phyloP scores from a whole-genome alignment of 2,888 invertebrate genomes.

The Cryptus armator region DNA sequence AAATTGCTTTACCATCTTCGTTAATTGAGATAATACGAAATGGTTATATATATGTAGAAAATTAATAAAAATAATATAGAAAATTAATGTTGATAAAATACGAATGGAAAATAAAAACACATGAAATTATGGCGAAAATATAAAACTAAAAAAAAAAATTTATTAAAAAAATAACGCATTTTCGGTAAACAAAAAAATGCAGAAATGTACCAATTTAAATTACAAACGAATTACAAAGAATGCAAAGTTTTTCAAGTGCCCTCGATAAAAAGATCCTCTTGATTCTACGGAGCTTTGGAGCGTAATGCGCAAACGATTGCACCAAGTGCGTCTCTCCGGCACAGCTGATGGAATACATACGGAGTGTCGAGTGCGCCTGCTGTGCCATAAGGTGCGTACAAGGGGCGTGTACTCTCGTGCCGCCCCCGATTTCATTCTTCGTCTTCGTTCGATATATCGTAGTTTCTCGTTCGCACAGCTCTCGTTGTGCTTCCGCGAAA shows the following conservation, averaged over 20 bases:
- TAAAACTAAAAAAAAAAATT: no score
- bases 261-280: neutral
- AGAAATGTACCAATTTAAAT: neutral
- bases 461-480: neutral
- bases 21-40: no score
- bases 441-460: slow-evolving; percentile 17
- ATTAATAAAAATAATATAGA: no score
- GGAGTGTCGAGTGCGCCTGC: neutral
- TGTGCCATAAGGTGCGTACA: slow-evolving; percentile 38
- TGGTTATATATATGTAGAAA: no score
- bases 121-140: no score
- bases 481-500: neutral
- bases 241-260: neutral
- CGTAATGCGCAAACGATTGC: neutral
- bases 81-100: no score
- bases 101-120: no score
- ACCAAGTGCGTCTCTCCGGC: neutral
- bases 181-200: neutral
- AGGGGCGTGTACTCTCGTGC: slow-evolving; percentile 47
- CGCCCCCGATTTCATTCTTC: slow-evolving; percentile 30
- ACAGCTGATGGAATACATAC: slow-evolving; percentile 25
- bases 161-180: no score
- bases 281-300: neutral
- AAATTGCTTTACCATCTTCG: no score
- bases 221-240: no score